Conservation (phyloP, 2,797 vertebrate genomes). For the Melanotaenia boesemani region DNA sequence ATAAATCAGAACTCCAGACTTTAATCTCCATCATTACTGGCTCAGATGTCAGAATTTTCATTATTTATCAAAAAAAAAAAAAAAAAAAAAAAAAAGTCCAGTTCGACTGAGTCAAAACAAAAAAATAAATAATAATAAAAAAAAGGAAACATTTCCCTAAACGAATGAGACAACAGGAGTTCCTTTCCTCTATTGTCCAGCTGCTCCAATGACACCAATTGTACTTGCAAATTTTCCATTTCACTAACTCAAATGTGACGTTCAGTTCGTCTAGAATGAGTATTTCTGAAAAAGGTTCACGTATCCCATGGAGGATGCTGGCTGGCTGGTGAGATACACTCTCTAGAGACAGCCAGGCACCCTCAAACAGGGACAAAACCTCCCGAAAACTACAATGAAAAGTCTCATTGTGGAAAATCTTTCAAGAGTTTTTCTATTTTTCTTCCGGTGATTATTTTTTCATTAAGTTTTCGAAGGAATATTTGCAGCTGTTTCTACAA, state of each 20-base stretch:
- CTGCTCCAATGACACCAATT: conserved; percentile 59
- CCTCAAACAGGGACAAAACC: conserved; percentile 6
- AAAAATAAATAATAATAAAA: conserved; percentile 5
- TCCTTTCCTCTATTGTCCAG: conserved; percentile 68
- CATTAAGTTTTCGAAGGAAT: neutral
- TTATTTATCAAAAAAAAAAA: neutral
- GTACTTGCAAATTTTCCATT: conserved; percentile 76
- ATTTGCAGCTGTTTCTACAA: neutral
- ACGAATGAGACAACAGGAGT: conserved; percentile 24
- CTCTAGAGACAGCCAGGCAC: conserved; percentile 15
- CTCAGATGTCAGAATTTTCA: neutral
- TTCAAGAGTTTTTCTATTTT: neutral
- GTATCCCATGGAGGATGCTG: conserved; percentile 28
- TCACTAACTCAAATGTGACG: conserved; percentile 42
- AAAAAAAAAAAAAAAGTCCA: neutral
- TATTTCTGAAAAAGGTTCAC: conserved; percentile 46
- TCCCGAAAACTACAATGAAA: neutral
- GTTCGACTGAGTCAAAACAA: neutral
- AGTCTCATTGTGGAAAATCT: neutral
- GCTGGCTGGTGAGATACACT: conserved; percentile 29
- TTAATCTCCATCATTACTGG: conserved; percentile 3
- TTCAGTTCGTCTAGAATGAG: conserved; percentile 34
- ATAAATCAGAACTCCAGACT: conserved; percentile 3
- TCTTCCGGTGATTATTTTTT: neutral
- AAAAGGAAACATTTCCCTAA: conserved; percentile 22